A percentile compares a stretch with the other conserved stretches of the same genome.
These are phyloP conservation scores for Oscheius sp. DNA, from an alignment of 1,140 invertebrate species.

Conservation along the genomic window DNA sequence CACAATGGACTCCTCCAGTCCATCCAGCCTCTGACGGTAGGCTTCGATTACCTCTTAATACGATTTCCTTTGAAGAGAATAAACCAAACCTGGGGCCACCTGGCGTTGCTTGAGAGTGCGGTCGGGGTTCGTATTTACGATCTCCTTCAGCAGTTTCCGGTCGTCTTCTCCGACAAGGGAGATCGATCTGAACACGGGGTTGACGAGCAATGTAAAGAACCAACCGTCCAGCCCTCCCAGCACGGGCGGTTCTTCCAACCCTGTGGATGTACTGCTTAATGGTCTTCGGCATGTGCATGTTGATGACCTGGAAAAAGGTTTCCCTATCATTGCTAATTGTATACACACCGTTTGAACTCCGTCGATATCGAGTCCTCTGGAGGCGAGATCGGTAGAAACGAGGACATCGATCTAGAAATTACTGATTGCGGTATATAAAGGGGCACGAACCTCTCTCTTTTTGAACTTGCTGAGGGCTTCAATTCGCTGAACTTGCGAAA, in stretches of 20 bases:
- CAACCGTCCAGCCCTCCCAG: conserved; percentile 27
- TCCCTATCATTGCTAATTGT: conserved; percentile 26
- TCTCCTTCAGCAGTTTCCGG: conserved; percentile 81
- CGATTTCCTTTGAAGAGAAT: neutral
- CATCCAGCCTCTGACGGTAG: conserved; percentile 73
- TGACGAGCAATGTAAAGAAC: no score
- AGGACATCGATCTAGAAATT: conserved; percentile 84
- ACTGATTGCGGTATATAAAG: conserved; percentile 67
- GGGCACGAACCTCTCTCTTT: conserved; percentile 35
- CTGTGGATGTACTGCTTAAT: conserved; percentile 92
- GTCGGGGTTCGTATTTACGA: conserved; percentile 72
- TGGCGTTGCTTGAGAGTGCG: conserved; percentile 79
- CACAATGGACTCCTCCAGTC: conserved; percentile 75
- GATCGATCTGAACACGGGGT: conserved; percentile 69
- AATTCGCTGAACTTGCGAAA: conserved; percentile 75
- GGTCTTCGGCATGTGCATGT: conserved; percentile 89
- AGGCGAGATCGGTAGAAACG: conserved; percentile 91
- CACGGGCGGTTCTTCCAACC: conserved; percentile 71
- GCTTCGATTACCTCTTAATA: conserved; percentile 78
- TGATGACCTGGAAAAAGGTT: conserved; percentile 71
- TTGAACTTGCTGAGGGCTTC: conserved; percentile 55
- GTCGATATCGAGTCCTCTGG: conserved; percentile 89
- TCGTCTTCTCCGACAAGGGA: conserved; percentile 89
- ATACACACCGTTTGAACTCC: conserved; percentile 81
- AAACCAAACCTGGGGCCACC: conserved; percentile 71